Conservation (phyloP, 1,140 invertebrate species). For the Dysdera silvatica region DNA sequence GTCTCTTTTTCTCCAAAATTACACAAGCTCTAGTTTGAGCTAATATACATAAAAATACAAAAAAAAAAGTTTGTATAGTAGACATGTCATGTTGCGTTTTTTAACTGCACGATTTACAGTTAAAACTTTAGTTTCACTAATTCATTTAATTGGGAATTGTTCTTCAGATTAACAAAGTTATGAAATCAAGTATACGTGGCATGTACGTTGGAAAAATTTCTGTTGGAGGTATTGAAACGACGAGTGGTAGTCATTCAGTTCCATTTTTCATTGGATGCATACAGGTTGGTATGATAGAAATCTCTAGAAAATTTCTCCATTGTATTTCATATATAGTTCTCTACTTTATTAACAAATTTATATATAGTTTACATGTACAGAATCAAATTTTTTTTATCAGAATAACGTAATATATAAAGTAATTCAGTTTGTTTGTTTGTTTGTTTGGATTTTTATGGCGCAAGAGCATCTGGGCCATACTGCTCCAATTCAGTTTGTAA, state of each 20-base stretch:
- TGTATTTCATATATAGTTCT: not conserved
- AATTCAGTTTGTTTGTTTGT: too few relatives aligned
- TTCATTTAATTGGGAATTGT: not conserved
- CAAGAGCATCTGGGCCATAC: too few relatives aligned
- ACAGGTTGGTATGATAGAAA: not conserved
- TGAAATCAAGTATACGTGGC: conserved; percentile 69
- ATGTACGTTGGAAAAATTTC: conserved; percentile 78
- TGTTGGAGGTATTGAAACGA: conserved; percentile 63
- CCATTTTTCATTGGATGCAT: conserved; percentile 51
- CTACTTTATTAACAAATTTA: not conserved
- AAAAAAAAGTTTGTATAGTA: not conserved
- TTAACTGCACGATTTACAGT: not conserved
- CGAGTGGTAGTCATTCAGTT: conserved; percentile 53
- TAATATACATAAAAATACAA: too few relatives aligned
- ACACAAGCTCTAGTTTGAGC: too few relatives aligned
- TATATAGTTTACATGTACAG: not conserved
- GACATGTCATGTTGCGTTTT: not conserved
- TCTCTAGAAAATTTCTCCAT: not conserved
- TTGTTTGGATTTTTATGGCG: too few relatives aligned
- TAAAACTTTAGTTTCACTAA: not conserved
- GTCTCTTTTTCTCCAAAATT: too few relatives aligned
- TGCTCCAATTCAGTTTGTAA: too few relatives aligned
- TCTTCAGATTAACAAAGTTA: conserved; percentile 38
- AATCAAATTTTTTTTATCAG: not conserved
- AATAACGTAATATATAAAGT: not conserved